Conservation (phyloP, 2,797 vertebrate genomes). For the Peromyscus attwateri region DNA sequence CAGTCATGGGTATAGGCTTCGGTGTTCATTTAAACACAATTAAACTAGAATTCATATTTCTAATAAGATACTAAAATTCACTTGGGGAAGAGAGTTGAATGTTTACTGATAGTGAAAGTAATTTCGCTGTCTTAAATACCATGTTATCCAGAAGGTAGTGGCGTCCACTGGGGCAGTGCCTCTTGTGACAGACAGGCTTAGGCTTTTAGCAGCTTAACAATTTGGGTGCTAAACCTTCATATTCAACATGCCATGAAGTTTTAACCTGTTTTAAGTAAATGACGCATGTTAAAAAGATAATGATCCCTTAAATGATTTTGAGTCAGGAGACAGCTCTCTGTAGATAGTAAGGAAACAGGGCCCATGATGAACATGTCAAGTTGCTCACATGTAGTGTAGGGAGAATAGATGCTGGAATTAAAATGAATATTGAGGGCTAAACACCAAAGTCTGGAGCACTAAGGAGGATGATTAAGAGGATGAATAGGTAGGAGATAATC, state of each 20-base stretch:
- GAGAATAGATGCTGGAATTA: neutral
- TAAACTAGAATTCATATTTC: neutral
- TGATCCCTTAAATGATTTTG: neutral
- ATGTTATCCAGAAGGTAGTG: neutral
- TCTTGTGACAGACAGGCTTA: neutral
- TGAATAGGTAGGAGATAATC: no score
- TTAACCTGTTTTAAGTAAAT: neutral
- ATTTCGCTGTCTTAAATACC: neutral
- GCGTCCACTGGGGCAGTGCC: neutral
- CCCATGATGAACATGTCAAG: neutral
- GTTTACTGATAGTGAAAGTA: neutral
- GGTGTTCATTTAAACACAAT: neutral
- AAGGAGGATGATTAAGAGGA: no score
- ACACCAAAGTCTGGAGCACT: neutral
- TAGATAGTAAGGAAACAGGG: neutral
- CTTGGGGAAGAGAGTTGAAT: constrained; percentile 1
- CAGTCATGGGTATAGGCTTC: neutral
- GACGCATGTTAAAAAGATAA: neutral
- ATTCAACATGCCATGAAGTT: neutral
- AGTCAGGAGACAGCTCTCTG: neutral
- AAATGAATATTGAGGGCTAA: neutral
- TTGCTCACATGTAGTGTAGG: neutral
- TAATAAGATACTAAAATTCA: neutral
- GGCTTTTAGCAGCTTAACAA: neutral
- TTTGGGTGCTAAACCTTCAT: neutral